Evolutionary conservation across 2,797 vertebrate genomes (phyloP).

Genomic region (Pipistrellus pygmaeus): DNA sequence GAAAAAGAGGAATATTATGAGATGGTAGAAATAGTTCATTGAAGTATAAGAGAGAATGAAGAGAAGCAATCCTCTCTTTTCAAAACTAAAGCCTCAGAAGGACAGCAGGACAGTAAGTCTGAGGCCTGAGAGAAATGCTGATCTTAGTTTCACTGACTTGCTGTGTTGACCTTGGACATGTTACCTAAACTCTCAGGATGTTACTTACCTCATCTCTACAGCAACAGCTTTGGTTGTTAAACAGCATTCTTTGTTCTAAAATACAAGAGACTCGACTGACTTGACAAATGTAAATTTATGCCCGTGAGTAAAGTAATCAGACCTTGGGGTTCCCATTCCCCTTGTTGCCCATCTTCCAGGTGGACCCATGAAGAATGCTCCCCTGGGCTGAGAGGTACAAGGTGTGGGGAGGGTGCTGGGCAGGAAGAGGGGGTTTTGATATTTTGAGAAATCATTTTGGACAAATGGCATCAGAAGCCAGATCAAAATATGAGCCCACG

Average conservation of each 20-base stretch:
- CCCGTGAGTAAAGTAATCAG: background rate
- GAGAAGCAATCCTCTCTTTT: background rate
- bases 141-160: background rate
- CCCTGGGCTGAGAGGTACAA: background rate
- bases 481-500: background rate
- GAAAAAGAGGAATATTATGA: background rate
- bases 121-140: background rate
- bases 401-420: background rate
- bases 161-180: background rate
- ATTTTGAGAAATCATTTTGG: background rate
- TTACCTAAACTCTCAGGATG: background rate
- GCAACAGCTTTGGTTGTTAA: background rate
- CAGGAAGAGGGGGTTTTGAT: background rate
- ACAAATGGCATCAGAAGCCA: background rate
- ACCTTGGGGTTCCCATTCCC: background rate
- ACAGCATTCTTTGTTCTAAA: background rate
- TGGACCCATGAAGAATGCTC: rapidly evolving
- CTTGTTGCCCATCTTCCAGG: background rate
- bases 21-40: background rate
- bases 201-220: background rate
- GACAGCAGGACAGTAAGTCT: background rate
- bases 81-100: background rate
- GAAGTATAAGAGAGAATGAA: background rate
- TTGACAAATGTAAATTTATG: background rate
- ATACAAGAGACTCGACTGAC: background rate